Conservation (phyloP, 2,888 invertebrate species). For the Apamea epomidion region DNA sequence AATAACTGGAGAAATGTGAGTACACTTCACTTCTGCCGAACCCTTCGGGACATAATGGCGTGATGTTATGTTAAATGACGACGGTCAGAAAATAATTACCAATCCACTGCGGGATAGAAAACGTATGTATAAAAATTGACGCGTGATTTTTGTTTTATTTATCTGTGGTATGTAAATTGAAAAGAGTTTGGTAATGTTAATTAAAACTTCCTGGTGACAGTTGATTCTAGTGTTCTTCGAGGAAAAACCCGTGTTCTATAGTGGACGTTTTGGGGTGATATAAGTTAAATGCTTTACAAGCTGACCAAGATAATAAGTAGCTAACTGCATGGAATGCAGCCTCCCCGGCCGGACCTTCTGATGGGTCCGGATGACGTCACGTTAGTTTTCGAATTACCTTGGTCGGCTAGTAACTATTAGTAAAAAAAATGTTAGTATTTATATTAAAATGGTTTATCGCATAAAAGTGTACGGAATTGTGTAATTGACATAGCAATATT, state of each 20-base stretch:
- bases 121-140: background rate
- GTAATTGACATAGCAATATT: slow-evolving; percentile 48
- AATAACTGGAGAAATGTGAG: background rate
- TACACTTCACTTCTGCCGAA: background rate
- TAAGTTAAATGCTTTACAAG: slow-evolving; percentile 13
- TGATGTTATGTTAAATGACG: background rate
- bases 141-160: slow-evolving; percentile 18
- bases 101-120: background rate
- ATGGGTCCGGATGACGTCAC: background rate
- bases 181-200: slow-evolving; percentile 2
- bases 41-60: background rate
- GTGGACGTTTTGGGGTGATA: background rate
- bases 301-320: slow-evolving; percentile 10
- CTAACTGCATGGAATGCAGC: background rate
- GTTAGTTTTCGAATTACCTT: background rate
- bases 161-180: slow-evolving; percentile 5
- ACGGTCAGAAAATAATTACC: background rate
- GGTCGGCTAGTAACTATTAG: slow-evolving; percentile 35
- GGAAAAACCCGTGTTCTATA: background rate
- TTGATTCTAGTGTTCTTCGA: slow-evolving; percentile 18
- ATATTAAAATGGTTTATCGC: slow-evolving; percentile 45
- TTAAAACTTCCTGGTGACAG: background rate
- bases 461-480: slow-evolving; percentile 41
- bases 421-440: slow-evolving; percentile 29
- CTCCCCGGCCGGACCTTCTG: background rate